Conservation (phyloP, 2,113 vertebrate genomes). For the Dasyprocta punctata region DNA sequence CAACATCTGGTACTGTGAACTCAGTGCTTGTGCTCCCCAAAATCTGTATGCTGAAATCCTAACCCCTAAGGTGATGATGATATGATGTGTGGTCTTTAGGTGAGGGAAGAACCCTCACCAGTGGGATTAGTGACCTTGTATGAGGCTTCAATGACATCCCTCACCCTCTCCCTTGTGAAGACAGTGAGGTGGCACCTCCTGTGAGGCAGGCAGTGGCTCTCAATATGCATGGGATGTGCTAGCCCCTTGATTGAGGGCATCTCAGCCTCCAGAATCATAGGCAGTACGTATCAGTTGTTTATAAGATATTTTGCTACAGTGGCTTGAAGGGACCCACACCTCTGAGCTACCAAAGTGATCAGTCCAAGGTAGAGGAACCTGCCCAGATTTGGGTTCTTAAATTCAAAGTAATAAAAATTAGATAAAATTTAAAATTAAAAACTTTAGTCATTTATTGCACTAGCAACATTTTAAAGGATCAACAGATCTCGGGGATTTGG, state of each 20-base stretch:
- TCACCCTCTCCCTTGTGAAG: not conserved
- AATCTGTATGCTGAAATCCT: not conserved
- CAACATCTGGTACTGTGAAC: not conserved
- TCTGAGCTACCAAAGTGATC: not conserved
- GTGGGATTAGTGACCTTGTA: not conserved
- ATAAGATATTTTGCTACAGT: no score
- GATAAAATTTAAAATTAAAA: not conserved
- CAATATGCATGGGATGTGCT: no score
- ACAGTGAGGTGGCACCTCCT: not conserved
- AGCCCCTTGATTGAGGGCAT: no score
- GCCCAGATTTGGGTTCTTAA: not conserved
- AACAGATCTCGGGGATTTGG: accelerated
- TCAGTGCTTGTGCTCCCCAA: not conserved
- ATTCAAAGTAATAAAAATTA: not conserved
- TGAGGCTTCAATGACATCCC: no score
- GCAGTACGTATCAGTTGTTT: accelerated
- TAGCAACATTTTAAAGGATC: not conserved
- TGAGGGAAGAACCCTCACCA: no score
- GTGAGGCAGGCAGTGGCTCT: not conserved
- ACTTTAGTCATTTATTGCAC: accelerated
- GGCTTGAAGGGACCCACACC: no score
- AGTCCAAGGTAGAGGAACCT: not conserved
- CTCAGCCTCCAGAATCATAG: not conserved
- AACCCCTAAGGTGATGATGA: not conserved
- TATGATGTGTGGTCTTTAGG: not conserved